Percentiles rank a stretch among this genome's conserved stretches.
phyloP scores from a whole-genome alignment of 2,888 invertebrate species.

The Achlya flavicornis region DNA sequence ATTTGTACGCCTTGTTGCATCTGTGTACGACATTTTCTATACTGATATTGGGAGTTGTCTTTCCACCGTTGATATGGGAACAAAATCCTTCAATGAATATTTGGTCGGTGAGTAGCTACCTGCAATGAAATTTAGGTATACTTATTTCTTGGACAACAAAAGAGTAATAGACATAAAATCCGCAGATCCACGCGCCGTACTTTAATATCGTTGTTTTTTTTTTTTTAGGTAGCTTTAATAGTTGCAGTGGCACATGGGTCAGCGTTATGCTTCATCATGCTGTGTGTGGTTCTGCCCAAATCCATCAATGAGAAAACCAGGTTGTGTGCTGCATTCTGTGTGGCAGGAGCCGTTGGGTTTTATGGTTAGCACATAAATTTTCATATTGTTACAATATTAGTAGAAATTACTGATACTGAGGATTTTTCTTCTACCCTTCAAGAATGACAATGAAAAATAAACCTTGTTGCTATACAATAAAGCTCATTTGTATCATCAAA shows the following conservation, averaged over 20 bases:
- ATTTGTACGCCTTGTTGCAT: constrained; percentile 80
- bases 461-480: too few species aligned
- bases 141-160: not conserved
- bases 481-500: too few species aligned
- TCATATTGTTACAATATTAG: constrained; percentile 10
- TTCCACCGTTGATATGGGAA: constrained; percentile 81
- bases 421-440: too few species aligned
- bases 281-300: constrained; percentile 71
- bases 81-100: constrained; percentile 69
- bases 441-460: too few species aligned
- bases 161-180: not conserved
- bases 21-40: constrained; percentile 81
- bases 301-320: constrained; percentile 69
- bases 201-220: not conserved
- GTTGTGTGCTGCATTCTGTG: constrained; percentile 72
- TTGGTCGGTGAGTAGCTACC: constrained; percentile 64
- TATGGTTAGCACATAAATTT: constrained; percentile 68
- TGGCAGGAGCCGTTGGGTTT: constrained; percentile 81
- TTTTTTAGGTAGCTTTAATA: constrained; percentile 57
- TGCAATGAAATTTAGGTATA: too few species aligned
- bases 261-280: constrained; percentile 71
- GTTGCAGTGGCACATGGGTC: constrained; percentile 66
- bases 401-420: too few species aligned
- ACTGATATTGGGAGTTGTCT: constrained; percentile 78
- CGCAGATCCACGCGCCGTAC: not conserved